These are phyloP conservation scores for Glossophaga mutica DNA, from an alignment of 2,797 vertebrate species.

Conservation along the genomic window DNA sequence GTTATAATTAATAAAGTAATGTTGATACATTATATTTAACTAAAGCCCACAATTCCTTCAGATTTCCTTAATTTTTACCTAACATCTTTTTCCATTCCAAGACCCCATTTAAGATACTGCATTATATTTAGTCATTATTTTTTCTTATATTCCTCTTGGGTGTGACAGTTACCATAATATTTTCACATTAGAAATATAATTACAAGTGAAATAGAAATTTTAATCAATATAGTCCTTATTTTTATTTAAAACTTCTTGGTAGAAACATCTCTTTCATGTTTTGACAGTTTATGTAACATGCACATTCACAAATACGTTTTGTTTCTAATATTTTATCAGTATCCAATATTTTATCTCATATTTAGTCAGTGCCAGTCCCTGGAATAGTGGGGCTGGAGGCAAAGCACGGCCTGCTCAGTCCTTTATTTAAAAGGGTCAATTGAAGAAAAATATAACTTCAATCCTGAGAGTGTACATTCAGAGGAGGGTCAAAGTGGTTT, in stretches of 20 bases:
- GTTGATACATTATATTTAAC: not conserved
- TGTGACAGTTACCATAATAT: not conserved
- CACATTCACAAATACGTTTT: not conserved
- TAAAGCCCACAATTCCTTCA: not conserved
- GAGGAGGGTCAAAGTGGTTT: not conserved
- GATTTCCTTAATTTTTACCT: not conserved
- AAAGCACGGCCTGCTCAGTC: not conserved
- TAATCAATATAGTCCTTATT: not conserved
- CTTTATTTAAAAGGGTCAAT: not conserved
- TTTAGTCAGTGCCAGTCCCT: not conserved
- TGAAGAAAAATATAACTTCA: not conserved
- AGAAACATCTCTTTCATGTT: not conserved
- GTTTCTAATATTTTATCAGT: not conserved
- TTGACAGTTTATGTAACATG: not conserved
- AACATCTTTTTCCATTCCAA: not conserved
- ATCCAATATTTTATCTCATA: not conserved
- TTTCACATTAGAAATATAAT: slow-evolving; percentile 1
- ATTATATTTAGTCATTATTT: not conserved
- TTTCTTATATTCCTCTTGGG: not conserved
- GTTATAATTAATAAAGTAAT: not conserved
- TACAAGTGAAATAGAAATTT: not conserved
- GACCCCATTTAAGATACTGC: not conserved
- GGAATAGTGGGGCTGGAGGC: not conserved
- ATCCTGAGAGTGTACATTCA: not conserved
- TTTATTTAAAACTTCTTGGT: not conserved